Evolutionary conservation across 2,888 invertebrate species (phyloP).

Genomic region (Lepas anatifera): DNA sequence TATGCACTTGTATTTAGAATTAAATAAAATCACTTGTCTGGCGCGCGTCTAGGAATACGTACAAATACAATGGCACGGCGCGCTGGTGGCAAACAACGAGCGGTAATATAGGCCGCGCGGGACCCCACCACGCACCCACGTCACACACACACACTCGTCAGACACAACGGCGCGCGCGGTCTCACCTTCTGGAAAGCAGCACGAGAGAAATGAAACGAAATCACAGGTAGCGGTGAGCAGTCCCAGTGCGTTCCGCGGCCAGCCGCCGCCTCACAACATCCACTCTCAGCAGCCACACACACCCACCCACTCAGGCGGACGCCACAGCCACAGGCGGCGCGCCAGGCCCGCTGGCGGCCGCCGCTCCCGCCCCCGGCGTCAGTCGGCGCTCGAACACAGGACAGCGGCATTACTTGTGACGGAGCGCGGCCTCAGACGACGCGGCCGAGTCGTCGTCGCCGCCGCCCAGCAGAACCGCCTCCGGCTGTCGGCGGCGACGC

Average conservation of each 20-base stretch:
- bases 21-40: constrained; percentile 9
- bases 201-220: constrained; percentile 8
- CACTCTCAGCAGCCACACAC: background rate
- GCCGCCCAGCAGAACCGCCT: constrained; percentile 45
- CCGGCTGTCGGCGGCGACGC: constrained; percentile 50
- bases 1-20: constrained; percentile 2
- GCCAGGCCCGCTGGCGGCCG: background rate
- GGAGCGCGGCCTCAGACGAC: background rate
- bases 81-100: background rate
- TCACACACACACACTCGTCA: too few relatives aligned
- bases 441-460: background rate
- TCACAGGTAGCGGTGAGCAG: constrained; percentile 10
- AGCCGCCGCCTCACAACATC: background rate
- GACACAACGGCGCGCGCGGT: too few relatives aligned
- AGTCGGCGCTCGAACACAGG: background rate
- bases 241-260: constrained; percentile 37
- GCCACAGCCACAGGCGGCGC: background rate
- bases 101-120: background rate
- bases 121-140: background rate
- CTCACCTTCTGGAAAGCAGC: background rate
- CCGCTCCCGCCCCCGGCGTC: background rate
- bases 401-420: too few relatives aligned
- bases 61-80: constrained; percentile 10
- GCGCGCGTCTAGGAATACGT: constrained; percentile 6
- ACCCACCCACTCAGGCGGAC: background rate